phyloP scores from a whole-genome alignment of 2,797 vertebrate species.

The Acanthurus tractus region DNA sequence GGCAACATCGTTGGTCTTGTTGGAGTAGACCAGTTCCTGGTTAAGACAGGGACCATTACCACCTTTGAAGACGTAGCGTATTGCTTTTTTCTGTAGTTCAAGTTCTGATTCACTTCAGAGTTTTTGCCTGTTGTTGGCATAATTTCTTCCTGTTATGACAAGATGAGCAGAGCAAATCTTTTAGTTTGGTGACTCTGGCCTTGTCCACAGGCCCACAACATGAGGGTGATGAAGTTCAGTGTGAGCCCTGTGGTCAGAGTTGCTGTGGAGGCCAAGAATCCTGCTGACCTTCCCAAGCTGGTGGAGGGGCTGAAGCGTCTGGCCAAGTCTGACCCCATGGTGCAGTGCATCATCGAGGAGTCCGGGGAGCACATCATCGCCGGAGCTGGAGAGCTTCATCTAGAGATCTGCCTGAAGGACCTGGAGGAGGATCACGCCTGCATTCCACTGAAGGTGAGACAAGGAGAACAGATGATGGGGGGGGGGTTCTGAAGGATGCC shows the following conservation, averaged over 20 bases:
- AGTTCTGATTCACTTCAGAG: background rate
- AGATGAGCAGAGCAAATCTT: background rate
- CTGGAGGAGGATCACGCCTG: slow-evolving; percentile 97
- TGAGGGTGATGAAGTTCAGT: slow-evolving; percentile 98
- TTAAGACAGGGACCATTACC: slow-evolving; percentile 96
- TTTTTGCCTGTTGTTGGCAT: background rate
- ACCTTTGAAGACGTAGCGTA: slow-evolving; percentile 87
- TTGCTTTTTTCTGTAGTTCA: slow-evolving; percentile 4
- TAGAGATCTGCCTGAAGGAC: slow-evolving; percentile 98
- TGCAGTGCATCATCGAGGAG: slow-evolving; percentile 98
- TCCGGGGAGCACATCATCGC: slow-evolving; percentile 96
- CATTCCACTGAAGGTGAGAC: slow-evolving; percentile 93
- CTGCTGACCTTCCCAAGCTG: slow-evolving; percentile 94
- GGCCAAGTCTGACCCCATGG: slow-evolving; percentile 98
- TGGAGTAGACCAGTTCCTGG: slow-evolving; percentile 93
- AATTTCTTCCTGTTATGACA: slow-evolving; percentile 2
- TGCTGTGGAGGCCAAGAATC: slow-evolving; percentile 96
- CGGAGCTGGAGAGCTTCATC: slow-evolving; percentile 93
- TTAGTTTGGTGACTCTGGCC: slow-evolving; percentile 1
- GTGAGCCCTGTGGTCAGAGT: slow-evolving; percentile 96
- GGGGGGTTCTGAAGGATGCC: background rate
- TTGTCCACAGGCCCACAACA: slow-evolving; percentile 90
- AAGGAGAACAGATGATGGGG: background rate
- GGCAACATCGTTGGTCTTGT: slow-evolving; percentile 96
- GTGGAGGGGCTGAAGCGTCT: slow-evolving; percentile 96